Evolutionary conservation across 1,140 invertebrate species (phyloP).

Genomic region (Pseudobourletiella spinata): DNA sequence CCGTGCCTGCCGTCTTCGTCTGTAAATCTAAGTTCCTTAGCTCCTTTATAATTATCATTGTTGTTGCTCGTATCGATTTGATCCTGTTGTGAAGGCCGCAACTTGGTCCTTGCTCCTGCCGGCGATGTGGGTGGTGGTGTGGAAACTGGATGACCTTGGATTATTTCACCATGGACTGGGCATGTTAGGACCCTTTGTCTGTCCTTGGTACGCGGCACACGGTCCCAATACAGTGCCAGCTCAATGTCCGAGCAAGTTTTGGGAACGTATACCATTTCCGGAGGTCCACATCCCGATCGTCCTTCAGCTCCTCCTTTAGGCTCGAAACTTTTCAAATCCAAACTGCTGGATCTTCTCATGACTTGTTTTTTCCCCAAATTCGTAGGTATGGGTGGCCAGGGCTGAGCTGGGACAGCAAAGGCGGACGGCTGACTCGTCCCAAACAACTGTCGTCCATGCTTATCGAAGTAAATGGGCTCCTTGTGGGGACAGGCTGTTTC

Average conservation of each 20-base stretch:
- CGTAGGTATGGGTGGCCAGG: slow-evolving; percentile 17
- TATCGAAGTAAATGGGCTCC: neutral
- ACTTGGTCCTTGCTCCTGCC: neutral
- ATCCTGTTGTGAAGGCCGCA: no score
- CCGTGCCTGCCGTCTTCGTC: no score
- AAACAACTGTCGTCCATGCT: slow-evolving; percentile 9
- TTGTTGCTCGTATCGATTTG: neutral
- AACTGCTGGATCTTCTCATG: no score
- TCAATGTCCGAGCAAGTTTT: slow-evolving; percentile 16
- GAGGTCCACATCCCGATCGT: neutral
- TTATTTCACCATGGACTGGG: slow-evolving; percentile 7
- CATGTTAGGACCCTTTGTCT: neutral
- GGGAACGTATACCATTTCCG: neutral
- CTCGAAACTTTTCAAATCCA: no score
- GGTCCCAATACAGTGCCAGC: slow-evolving; percentile 22
- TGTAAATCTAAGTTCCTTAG: neutral
- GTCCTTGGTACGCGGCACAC: neutral
- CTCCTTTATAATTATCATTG: neutral
- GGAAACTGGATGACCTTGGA: neutral
- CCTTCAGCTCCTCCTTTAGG: neutral
- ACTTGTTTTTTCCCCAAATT: slow-evolving; percentile 25
- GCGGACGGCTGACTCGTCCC: slow-evolving; percentile 7
- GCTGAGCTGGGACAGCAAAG: slow-evolving; percentile 10
- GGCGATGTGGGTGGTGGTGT: neutral
- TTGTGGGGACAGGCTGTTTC: no score